Conservation (phyloP, 2,113 vertebrate species). For the Rhombomys opimus region DNA sequence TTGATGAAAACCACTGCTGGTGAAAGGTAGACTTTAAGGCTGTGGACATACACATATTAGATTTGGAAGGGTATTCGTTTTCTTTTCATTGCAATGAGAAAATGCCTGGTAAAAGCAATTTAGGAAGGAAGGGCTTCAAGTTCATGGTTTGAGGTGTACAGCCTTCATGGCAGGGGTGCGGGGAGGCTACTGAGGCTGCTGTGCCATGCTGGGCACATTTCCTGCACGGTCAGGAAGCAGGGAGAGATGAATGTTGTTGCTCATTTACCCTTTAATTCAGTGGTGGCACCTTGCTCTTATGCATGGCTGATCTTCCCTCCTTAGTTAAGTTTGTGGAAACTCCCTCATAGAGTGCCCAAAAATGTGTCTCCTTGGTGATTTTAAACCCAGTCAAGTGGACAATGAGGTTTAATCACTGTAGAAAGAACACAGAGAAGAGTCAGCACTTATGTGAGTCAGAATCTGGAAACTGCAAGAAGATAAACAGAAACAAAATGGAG, state of each 20-base stretch:
- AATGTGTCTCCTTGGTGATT: not conserved
- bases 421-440: conserved; percentile 13
- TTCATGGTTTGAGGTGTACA: no score
- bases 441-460: not conserved
- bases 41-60: not conserved
- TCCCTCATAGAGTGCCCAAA: not conserved
- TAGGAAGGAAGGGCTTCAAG: not conserved
- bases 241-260: no score
- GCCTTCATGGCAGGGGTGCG: not conserved
- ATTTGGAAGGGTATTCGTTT: not conserved
- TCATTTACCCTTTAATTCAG: not conserved
- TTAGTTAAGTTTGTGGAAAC: not conserved
- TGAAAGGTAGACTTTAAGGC: not conserved
- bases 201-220: not conserved
- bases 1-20: not conserved
- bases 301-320: not conserved
- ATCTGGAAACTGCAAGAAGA: not conserved
- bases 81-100: not conserved
- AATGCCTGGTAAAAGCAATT: no score
- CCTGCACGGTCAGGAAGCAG: not conserved
- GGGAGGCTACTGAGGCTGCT: no score
- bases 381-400: not conserved
- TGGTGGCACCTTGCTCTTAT: no score
- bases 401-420: not conserved
- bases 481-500: not conserved